A percentile compares a stretch with the other conserved stretches of the same genome.
Conservation (phyloP, 2,888 invertebrate species). For the Nudaria mundana region DNA sequence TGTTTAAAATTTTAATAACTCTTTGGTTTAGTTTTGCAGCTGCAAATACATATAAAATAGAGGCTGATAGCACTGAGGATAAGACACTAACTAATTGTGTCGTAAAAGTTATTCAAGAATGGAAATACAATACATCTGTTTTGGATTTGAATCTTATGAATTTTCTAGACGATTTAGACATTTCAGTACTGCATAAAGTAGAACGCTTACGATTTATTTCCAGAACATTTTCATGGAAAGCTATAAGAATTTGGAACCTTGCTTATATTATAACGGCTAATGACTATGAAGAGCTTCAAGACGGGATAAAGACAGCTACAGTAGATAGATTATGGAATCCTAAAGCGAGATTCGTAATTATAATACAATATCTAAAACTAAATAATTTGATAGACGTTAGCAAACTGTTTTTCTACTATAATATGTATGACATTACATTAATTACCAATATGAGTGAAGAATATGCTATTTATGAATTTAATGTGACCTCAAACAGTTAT, state of each 20-base stretch:
- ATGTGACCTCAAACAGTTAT: constrained; percentile 21
- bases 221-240: constrained; percentile 26
- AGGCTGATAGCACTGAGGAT: not conserved
- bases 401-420: constrained; percentile 20
- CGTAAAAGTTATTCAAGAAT: constrained; percentile 21
- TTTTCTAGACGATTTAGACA: not conserved
- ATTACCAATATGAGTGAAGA: constrained; percentile 2
- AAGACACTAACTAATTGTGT: constrained; percentile 22
- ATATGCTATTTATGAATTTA: constrained; percentile 15
- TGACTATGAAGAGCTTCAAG: constrained; percentile 28
- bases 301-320: constrained; percentile 24
- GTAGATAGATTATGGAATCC: constrained; percentile 40
- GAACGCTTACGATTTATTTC: constrained; percentile 27
- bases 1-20: not conserved
- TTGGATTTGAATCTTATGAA: constrained; percentile 2
- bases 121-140: constrained; percentile 3
- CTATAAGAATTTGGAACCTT: constrained; percentile 20
- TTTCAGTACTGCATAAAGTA: constrained; percentile 26
- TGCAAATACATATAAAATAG: not conserved
- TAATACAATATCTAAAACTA: constrained; percentile 25
- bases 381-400: constrained; percentile 21
- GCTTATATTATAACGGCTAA: constrained; percentile 35
- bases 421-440: constrained; percentile 11
- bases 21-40: not conserved
- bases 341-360: constrained; percentile 37